These are phyloP conservation scores for Ptyas mucosa DNA, from an alignment of 2,113 vertebrate species.

Conservation along the genomic window DNA sequence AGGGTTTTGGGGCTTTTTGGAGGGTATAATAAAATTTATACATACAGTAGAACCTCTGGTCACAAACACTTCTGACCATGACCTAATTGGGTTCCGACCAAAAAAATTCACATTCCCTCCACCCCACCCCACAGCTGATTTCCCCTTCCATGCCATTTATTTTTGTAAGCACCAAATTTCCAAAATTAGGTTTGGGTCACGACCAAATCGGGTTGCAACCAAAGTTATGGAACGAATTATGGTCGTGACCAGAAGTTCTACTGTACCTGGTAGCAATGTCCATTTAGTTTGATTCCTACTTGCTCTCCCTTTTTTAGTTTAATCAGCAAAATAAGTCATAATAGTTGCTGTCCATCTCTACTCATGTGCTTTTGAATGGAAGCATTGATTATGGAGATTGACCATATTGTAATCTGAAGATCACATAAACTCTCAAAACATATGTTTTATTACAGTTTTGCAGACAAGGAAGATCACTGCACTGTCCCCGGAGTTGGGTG, in stretches of 20 bases:
- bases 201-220: no score
- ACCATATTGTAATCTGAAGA: background rate
- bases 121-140: no score
- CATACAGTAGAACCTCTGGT: background rate
- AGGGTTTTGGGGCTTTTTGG: background rate
- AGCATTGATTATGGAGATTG: background rate
- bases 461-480: background rate
- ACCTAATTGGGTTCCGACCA: no score
- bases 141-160: no score
- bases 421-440: background rate
- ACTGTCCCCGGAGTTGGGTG: background rate
- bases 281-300: background rate
- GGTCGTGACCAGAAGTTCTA: no score
- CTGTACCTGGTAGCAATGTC: background rate
- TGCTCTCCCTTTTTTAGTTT: background rate
- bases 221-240: no score
- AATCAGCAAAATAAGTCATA: background rate
- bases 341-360: background rate
- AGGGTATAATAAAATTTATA: background rate
- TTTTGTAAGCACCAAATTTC: no score
- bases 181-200: no score
- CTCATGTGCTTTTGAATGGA: background rate
- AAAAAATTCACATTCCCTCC: no score
- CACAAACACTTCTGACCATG: no score
- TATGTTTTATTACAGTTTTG: background rate